Evolutionary conservation across 2,888 invertebrate species (phyloP).

Genomic region (Anaspis maculata): DNA sequence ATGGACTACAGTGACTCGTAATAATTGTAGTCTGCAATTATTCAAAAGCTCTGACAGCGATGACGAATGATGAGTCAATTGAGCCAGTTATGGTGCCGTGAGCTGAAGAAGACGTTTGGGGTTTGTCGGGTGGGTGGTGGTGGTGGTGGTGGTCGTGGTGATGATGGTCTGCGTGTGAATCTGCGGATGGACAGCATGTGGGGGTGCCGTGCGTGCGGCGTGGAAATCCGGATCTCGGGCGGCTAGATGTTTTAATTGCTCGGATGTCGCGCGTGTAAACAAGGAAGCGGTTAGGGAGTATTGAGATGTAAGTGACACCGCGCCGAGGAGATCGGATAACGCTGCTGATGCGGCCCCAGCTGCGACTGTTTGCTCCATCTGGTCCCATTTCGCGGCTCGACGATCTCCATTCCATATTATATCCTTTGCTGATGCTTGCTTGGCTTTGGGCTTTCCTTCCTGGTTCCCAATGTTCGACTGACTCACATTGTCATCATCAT

Average conservation of each 20-base stretch:
- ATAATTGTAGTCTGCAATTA: too few relatives aligned
- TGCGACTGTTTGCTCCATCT: slow-evolving; percentile 40
- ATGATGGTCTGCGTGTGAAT: slow-evolving; percentile 1
- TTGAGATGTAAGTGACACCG: slow-evolving; percentile 39
- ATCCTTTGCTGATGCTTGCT: too few relatives aligned
- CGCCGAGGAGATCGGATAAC: slow-evolving; percentile 16
- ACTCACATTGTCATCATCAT: slow-evolving; percentile 15
- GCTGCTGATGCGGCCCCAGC: slow-evolving; percentile 24
- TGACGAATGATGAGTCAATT: too few relatives aligned
- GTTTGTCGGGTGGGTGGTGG: too few relatives aligned
- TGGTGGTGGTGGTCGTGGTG: too few relatives aligned
- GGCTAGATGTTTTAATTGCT: slow-evolving; percentile 32
- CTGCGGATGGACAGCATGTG: neutral
- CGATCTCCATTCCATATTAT: slow-evolving; percentile 27
- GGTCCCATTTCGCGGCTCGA: slow-evolving; percentile 39
- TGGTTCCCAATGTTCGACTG: too few relatives aligned
- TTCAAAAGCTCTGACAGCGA: too few relatives aligned
- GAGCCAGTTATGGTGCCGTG: too few relatives aligned
- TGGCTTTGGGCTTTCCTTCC: too few relatives aligned
- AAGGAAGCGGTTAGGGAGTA: slow-evolving; percentile 33
- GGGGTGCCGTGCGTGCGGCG: slow-evolving; percentile 13
- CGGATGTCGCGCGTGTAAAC: slow-evolving; percentile 35
- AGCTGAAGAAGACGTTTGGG: too few relatives aligned
- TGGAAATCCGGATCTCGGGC: slow-evolving; percentile 13
- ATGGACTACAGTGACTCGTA: too few relatives aligned